Conservation (phyloP, 1,140 invertebrate genomes). For the Campoletis sonorensis region DNA sequence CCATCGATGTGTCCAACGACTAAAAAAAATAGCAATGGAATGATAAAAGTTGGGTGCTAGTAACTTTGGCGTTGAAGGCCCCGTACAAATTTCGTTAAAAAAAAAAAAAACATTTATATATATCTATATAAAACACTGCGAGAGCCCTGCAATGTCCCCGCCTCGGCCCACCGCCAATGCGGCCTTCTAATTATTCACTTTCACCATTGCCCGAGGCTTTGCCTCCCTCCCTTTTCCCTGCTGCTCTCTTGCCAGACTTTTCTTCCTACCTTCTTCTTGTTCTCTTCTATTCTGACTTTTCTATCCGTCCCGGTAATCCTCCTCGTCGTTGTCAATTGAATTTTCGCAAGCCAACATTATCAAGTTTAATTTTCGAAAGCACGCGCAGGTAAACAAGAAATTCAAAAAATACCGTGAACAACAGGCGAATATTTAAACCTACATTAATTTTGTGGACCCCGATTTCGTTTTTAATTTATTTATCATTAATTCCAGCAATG, state of each 20-base stretch:
- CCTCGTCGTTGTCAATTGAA: not conserved
- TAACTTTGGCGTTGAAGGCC: not conserved
- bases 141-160: constrained; percentile 43
- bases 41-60: not conserved
- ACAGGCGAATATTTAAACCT: no score
- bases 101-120: not conserved
- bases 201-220: constrained; percentile 55
- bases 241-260: not conserved
- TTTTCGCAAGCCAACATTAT: no score
- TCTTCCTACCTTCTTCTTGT: constrained; percentile 3
- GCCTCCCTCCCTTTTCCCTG: not conserved
- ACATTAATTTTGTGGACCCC: no score
- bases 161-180: constrained; percentile 44
- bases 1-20: no score
- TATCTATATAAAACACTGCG: not conserved
- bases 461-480: no score
- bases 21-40: no score
- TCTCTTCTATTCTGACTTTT: constrained; percentile 3
- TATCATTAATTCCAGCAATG: no score
- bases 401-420: no score
- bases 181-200: constrained; percentile 69
- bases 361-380: not conserved
- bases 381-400: not conserved
- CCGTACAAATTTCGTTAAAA: not conserved
- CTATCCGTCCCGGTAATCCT: constrained; percentile 11